Percentiles rank a stretch among this genome's conserved stretches.
phyloP scores from a whole-genome alignment of 2,113 vertebrate genomes.

The Bucco capensis region DNA sequence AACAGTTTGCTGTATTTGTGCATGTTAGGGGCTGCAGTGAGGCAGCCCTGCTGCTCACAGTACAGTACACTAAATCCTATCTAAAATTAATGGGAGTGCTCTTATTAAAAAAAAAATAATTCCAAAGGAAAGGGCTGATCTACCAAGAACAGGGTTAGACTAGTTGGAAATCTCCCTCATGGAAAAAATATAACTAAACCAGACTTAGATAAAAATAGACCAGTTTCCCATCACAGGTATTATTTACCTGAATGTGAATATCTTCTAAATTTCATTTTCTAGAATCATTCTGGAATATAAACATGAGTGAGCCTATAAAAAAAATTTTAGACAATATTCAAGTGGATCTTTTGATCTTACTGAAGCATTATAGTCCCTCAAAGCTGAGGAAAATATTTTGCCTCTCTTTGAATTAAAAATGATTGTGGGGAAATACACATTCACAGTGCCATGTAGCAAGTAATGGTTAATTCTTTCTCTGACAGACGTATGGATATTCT shows the following conservation, averaged over 20 bases:
- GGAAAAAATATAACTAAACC: not conserved
- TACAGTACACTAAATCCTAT: not conserved
- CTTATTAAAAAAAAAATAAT: not conserved
- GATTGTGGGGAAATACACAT: not conserved
- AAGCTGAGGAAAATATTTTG: not conserved
- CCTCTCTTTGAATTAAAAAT: not conserved
- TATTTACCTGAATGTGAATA: not conserved
- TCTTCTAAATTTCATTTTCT: not conserved
- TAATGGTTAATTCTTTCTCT: not conserved
- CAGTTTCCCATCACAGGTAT: not conserved
- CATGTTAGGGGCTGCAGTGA: not conserved
- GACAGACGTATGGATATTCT: not conserved
- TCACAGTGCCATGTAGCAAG: not conserved
- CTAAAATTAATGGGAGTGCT: not conserved
- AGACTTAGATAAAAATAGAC: not conserved
- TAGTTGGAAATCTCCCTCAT: not conserved
- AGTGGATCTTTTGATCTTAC: not conserved
- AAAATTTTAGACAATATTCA: fast-evolving
- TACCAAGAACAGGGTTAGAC: not conserved
- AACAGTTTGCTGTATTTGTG: not conserved
- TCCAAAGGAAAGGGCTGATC: not conserved
- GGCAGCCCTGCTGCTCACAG: not conserved
- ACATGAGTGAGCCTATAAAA: not conserved
- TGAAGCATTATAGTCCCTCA: not conserved
- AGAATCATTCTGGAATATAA: not conserved